A percentile compares a stretch with the other conserved stretches of the same genome.
These are phyloP conservation scores for Bathynomus jamesi DNA, from an alignment of 1,140 invertebrate species.

Conservation along the genomic window DNA sequence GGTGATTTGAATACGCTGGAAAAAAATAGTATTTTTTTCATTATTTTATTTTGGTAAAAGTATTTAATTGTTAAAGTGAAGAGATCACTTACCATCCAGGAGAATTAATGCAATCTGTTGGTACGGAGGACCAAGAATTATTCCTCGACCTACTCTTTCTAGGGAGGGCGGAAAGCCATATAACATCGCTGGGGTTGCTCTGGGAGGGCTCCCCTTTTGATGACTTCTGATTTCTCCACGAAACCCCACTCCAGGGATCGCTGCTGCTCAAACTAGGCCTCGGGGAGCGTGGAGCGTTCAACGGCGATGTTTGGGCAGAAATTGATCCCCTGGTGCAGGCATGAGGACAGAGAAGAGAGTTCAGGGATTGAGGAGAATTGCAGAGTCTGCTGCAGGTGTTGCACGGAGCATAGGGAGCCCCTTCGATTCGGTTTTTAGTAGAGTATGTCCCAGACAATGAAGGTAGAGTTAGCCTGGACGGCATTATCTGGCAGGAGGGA, in stretches of 20 bases:
- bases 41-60: no score
- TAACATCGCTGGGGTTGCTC: not conserved
- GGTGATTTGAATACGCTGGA: no score
- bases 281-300: not conserved
- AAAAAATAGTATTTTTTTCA: no score
- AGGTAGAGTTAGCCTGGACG: not conserved
- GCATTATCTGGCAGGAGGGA: not conserved
- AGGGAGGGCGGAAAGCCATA: not conserved
- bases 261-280: not conserved
- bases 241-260: not conserved
- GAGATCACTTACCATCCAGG: not conserved
- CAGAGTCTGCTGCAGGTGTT: not conserved
- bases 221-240: not conserved
- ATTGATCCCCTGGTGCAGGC: not conserved
- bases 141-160: not conserved
- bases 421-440: not conserved
- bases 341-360: not conserved
- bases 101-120: not conserved
- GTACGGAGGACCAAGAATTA: not conserved
- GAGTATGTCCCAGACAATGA: not conserved
- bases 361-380: not conserved
- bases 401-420: not conserved
- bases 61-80: no score
- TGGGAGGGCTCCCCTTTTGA: not conserved
- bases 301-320: not conserved